Conservation (phyloP, 2,113 vertebrate species). For the Cebidichthys violaceus region DNA sequence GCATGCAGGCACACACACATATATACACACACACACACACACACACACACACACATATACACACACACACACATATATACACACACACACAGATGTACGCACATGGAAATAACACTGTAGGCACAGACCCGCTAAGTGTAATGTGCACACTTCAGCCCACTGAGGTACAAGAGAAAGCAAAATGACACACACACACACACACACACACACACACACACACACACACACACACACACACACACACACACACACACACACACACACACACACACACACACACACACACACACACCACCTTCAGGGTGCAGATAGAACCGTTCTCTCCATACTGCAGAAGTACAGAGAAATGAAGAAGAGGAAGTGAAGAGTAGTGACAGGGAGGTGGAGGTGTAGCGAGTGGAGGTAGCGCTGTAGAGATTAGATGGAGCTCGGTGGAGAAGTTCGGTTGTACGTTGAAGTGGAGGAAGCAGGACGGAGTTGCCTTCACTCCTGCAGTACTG, state of each 20-base stretch:
- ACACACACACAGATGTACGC: constrained; percentile 52
- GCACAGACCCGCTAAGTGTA: constrained; percentile 36
- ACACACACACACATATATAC: constrained; percentile 55
- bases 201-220: constrained; percentile 15
- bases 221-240: background rate
- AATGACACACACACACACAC: constrained; percentile 8
- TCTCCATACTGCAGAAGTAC: constrained; percentile 2
- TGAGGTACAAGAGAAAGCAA: constrained; percentile 20
- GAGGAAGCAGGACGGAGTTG: constrained; percentile 23
- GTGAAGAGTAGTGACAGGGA: background rate
- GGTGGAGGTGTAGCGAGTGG: background rate
- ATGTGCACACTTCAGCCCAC: constrained; percentile 23
- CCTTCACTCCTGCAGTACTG: constrained; percentile 16
- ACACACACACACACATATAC: constrained; percentile 53
- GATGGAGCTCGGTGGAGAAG: constrained; percentile 10
- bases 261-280: constrained; percentile 18
- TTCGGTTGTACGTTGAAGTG: constrained; percentile 4
- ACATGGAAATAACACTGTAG: constrained; percentile 67
- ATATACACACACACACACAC: constrained; percentile 56
- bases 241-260: constrained; percentile 21
- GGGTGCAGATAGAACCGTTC: constrained; percentile 28
- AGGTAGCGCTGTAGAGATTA: background rate
- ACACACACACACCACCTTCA: constrained; percentile 34
- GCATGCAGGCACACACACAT: constrained; percentile 57
- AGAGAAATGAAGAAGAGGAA: background rate